Evolutionary conservation across 2,888 invertebrate species (phyloP), one percentile per base, ranked within the genome.

Genomic region (Melikaiella ostensackeni): DNA sequence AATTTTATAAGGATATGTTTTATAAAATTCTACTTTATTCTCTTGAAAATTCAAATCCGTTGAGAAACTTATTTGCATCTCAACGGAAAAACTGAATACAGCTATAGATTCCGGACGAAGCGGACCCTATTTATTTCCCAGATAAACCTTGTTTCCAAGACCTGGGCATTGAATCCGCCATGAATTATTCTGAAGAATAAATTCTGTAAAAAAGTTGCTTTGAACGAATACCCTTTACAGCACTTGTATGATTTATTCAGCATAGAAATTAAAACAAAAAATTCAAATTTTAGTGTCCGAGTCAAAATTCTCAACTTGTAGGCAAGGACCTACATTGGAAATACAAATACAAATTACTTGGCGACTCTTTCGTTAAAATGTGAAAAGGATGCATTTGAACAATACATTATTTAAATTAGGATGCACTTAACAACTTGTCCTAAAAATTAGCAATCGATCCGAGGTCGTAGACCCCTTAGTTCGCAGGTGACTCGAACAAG

Each of bases 401-500:
- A 55, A 21, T 21, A 4, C 9, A 55, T 8, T 19, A 55, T 55
- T 55, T n/a, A 55, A 55, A 55, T 21, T 55, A 55, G 55, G 21
- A 55, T 55, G 55, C 55, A 21, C 21, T n/a, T 21, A 63, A 35
- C n/a, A 35, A 35, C 13, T 42, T 42, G 42, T 66, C 27, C 30
- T 70, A 13, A 70, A 70, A 70, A 50, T 70, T 30, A 70, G 30
- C 8, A 24, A 70, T 50, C 50, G 70, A 70, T 50, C 30, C 2
- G 24, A 70, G 70, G 46, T 70, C 70, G 50, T 70, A 27, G 50
- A 70, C 70, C 50, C 21, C 50, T 70, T 55, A n/a, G 30, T 70
- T 70, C 50, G 70, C 50, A 70, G 70, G 70, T 70, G 70, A 70
- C 30, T 50, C n/a, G 46, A 70, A 70, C 70, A 70, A 70, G 70